These are phyloP conservation scores for Catamblyrhynchus diadema DNA, from an alignment of 2,797 vertebrate species.

Conservation along the genomic window DNA sequence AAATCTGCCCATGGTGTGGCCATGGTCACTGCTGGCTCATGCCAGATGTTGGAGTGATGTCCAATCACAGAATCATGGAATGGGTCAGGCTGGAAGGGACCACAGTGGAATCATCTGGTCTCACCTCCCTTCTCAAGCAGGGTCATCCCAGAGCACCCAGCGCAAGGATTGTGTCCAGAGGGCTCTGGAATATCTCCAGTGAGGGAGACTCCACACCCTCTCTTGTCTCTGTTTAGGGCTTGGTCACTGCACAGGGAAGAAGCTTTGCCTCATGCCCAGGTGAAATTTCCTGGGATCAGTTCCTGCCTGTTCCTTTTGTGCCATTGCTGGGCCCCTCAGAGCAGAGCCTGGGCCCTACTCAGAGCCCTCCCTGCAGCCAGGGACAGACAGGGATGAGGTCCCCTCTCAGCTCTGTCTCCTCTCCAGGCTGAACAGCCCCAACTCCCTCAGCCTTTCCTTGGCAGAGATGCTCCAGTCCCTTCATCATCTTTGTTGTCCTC, in stretches of 20 bases:
- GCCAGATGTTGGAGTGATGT: too few species aligned
- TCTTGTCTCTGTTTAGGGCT: not conserved
- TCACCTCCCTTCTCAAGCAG: not conserved
- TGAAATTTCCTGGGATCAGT: not conserved
- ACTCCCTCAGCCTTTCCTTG: not conserved
- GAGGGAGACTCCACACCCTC: not conserved
- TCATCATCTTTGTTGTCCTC: fast-evolving
- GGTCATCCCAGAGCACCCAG: fast-evolving
- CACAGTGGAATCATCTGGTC: not conserved
- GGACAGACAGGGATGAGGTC: not conserved
- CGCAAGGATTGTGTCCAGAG: not conserved
- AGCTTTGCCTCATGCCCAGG: not conserved
- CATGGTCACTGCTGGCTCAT: fast-evolving
- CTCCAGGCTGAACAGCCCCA: not conserved
- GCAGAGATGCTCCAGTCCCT: not conserved
- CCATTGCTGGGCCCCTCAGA: fast-evolving
- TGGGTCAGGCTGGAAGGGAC: not conserved
- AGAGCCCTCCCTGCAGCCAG: not conserved
- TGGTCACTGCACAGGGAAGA: not conserved
- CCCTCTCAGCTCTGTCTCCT: not conserved
- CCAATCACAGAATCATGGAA: not conserved
- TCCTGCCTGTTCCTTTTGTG: not conserved
- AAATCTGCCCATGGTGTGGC: fast-evolving
- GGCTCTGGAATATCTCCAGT: not conserved
- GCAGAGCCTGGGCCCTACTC: not conserved